Conservation (phyloP, 2,797 vertebrate species). For the Danio albolineatus region DNA sequence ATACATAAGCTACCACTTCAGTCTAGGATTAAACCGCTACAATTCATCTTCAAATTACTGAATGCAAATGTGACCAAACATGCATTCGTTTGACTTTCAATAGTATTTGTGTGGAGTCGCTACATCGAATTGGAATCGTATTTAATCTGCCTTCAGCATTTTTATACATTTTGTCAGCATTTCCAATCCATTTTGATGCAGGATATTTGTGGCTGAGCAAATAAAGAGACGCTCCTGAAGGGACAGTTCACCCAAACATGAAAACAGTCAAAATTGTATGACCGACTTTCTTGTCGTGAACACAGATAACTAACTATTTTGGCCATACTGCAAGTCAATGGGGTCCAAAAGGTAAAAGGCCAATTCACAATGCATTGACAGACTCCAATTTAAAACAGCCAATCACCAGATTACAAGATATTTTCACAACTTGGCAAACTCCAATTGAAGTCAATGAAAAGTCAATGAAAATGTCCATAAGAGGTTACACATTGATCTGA, state of each 20-base stretch:
- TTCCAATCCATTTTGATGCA: conserved; percentile 8
- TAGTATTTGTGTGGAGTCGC: conserved; percentile 8
- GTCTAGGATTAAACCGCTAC: conserved; percentile 46
- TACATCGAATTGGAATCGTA: neutral
- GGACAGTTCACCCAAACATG: neutral
- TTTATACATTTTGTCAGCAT: neutral
- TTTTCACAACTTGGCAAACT: no score
- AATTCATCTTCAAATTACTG: conserved; percentile 32
- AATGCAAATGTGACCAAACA: conserved; percentile 3
- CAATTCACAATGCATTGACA: no score
- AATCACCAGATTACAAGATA: no score
- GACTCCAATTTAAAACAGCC: no score
- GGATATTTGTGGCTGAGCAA: conserved; percentile 23
- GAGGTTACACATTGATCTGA: neutral
- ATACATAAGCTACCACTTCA: conserved; percentile 46
- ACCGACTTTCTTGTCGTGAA: neutral
- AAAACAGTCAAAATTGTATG: conserved; percentile 3
- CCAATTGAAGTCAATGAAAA: no score
- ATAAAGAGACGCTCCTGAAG: neutral
- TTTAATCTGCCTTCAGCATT: neutral
- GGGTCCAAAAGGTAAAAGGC: neutral
- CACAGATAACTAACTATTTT: neutral
- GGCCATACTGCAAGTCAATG: neutral
- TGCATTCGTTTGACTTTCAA: conserved; percentile 17
- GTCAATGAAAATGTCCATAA: neutral